phyloP scores from a whole-genome alignment of 1,140 invertebrate species.

The Drosophila quadrilineata region DNA sequence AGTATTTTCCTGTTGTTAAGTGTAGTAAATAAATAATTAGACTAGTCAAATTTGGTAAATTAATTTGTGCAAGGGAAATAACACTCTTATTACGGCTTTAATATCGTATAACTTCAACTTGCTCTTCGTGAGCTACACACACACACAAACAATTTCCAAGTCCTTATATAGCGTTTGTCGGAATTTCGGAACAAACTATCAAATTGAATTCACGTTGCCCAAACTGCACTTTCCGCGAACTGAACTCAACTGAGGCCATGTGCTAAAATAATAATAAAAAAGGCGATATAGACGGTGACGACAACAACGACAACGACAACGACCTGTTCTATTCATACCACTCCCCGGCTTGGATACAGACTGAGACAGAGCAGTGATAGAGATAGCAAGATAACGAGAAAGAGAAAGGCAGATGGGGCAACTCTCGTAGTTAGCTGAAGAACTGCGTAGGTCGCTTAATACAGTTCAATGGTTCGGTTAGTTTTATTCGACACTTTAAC shows the following conservation, averaged over 20 bases:
- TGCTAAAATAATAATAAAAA: not conserved
- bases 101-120: too few relatives aligned
- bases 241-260: conserved; percentile 35
- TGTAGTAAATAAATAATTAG: too few relatives aligned
- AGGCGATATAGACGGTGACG: not conserved
- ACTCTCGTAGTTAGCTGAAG: conserved; percentile 4
- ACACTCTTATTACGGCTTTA: too few relatives aligned
- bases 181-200: not conserved
- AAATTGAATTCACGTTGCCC: conserved; percentile 21
- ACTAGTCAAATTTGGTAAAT: too few relatives aligned
- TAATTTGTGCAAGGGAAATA: too few relatives aligned
- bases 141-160: too few relatives aligned
- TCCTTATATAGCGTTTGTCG: not conserved
- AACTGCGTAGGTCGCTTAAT: conserved; percentile 19
- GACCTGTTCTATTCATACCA: conserved; percentile 19
- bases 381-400: too few relatives aligned
- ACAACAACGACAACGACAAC: not conserved
- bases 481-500: too few relatives aligned
- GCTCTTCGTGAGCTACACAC: too few relatives aligned
- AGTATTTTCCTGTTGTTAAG: too few relatives aligned
- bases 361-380: conserved; percentile 5
- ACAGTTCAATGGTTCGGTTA: not conserved
- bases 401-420: too few relatives aligned
- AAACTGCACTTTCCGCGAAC: conserved; percentile 38
- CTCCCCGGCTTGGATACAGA: too few relatives aligned